Percentiles rank a stretch among this genome's conserved stretches.
Evolutionary conservation across 2,113 vertebrate species (phyloP).

Genomic region (Nesospiza acunhae): DNA sequence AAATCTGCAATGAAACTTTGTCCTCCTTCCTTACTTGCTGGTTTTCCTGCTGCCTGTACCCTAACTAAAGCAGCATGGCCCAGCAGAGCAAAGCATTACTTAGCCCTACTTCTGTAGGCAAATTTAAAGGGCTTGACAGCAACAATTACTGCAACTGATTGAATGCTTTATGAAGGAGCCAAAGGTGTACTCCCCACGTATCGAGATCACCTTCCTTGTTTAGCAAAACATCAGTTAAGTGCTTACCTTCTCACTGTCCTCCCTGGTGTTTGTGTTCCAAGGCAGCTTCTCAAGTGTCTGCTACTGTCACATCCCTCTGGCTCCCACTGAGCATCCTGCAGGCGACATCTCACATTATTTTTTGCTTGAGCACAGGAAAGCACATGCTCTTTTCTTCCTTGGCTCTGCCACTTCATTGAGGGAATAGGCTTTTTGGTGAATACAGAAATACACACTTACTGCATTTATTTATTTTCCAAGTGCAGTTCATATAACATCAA

Average conservation of each 20-base stretch:
- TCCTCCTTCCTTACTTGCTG: neutral
- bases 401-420: neutral
- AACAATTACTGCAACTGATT: neutral
- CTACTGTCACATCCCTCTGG: neutral
- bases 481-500: neutral
- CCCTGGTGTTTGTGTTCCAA: neutral
- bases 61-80: neutral
- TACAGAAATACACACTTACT: neutral
- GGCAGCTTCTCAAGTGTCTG: neutral
- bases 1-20: neutral
- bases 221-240: neutral
- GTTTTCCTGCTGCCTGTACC: neutral
- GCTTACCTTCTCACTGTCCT: neutral
- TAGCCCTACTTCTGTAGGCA: neutral
- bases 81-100: neutral
- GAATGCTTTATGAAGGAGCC: neutral
- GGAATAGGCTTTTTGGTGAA: neutral
- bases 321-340: neutral
- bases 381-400: neutral
- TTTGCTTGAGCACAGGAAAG: neutral
- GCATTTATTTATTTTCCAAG: neutral
- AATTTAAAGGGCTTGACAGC: neutral
- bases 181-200: neutral
- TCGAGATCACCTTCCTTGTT: neutral
- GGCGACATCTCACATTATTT: neutral